Conservation (phyloP, 2,888 invertebrate species). For the Callyntrura guangdongensis region DNA sequence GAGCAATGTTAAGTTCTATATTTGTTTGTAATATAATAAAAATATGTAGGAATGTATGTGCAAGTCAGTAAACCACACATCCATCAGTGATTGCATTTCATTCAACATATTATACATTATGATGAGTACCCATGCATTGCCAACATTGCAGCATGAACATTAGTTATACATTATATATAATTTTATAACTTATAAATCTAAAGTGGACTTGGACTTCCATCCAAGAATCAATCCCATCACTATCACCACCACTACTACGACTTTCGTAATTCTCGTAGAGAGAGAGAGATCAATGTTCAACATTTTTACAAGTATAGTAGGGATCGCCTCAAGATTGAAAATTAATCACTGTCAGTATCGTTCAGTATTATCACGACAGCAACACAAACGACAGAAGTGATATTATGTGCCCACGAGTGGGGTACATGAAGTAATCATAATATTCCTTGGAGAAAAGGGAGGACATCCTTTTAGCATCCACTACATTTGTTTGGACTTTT, state of each 20-base stretch:
- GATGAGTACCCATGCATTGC: too few species aligned
- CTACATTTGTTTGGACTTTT: constrained; percentile 14
- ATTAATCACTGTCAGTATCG: constrained; percentile 7
- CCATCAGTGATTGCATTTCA: too few species aligned
- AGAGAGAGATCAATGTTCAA: constrained; percentile 44
- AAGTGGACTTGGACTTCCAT: constrained; percentile 15
- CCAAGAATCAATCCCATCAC: not conserved
- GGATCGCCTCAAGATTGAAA: not conserved
- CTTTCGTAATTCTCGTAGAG: constrained; percentile 8
- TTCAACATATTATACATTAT: too few species aligned
- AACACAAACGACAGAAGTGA: not conserved
- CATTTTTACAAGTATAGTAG: constrained; percentile 5
- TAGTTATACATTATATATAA: too few species aligned
- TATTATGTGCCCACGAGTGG: constrained; percentile 13
- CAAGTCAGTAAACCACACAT: too few species aligned
- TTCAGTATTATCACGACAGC: constrained; percentile 22
- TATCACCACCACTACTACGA: not conserved
- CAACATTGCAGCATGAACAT: too few species aligned
- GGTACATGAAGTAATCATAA: constrained; percentile 34
- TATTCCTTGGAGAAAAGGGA: constrained; percentile 75
- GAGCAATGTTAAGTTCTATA: too few species aligned
- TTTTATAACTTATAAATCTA: too few species aligned
- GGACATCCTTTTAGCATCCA: constrained; percentile 55
- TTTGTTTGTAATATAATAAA: too few species aligned
- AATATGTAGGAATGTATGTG: too few species aligned